Conservation (phyloP, 2,888 invertebrate genomes). For the Helicoverpa assulta region DNA sequence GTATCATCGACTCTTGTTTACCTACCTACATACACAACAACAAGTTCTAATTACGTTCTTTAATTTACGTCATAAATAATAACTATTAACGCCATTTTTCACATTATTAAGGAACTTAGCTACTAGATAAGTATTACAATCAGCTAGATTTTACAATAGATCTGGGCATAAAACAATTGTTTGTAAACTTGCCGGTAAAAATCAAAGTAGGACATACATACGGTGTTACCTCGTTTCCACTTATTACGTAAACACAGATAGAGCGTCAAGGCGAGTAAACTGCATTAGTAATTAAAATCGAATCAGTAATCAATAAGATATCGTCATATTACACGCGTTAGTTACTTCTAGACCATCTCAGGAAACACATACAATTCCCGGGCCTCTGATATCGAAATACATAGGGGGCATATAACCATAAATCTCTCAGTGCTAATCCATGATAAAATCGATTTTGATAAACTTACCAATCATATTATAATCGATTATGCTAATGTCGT, state of each 20-base stretch:
- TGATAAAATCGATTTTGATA: conserved; percentile 53
- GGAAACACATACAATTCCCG: conserved; percentile 17
- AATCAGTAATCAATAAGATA: conserved; percentile 48
- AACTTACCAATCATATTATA: conserved; percentile 9
- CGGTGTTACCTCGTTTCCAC: neutral
- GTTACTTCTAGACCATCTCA: conserved; percentile 26
- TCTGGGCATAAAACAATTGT: neutral
- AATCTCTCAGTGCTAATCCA: conserved; percentile 50
- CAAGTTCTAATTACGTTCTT: neutral
- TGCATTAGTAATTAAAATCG: conserved; percentile 50
- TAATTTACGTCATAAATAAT: neutral
- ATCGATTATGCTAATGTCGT: conserved; percentile 40
- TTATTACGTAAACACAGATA: conserved; percentile 14
- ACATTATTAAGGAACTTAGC: neutral
- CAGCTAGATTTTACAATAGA: neutral
- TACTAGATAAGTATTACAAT: neutral
- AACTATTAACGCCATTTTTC: neutral
- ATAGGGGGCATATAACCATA: conserved; percentile 44
- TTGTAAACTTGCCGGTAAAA: neutral
- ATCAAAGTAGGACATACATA: neutral
- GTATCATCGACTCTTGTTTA: neutral
- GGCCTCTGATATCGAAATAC: conserved; percentile 11
- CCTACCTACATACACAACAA: neutral
- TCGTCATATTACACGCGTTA: conserved; percentile 19
- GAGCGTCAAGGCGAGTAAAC: conserved; percentile 27